Evolutionary conservation across 2,113 vertebrate genomes (phyloP).

Genomic region (Romanogobio albipinnatus): DNA sequence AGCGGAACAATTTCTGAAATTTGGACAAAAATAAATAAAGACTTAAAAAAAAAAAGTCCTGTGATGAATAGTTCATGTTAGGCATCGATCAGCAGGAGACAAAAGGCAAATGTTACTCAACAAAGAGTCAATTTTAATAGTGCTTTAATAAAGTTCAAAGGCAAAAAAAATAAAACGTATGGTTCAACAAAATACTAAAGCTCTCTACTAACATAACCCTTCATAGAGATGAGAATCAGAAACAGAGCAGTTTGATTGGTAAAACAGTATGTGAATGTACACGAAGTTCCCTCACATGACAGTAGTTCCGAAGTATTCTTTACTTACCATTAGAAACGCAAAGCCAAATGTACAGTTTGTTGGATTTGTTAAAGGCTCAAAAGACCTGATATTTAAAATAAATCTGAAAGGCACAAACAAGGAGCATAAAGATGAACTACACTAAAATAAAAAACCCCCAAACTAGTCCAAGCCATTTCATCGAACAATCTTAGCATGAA

Average conservation of each 20-base stretch:
- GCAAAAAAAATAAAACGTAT: slow-evolving; percentile 21
- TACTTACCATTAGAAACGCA: slow-evolving; percentile 52
- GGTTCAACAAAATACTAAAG: neutral
- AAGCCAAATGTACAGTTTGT: slow-evolving; percentile 32
- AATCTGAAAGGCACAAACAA: slow-evolving; percentile 55
- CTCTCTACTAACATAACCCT: slow-evolving; percentile 27
- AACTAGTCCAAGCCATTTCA: neutral
- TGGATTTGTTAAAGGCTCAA: slow-evolving; percentile 44
- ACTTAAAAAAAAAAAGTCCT: too few relatives aligned
- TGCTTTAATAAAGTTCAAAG: slow-evolving; percentile 48
- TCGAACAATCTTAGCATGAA: neutral
- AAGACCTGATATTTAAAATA: slow-evolving; percentile 52
- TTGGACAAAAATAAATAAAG: too few relatives aligned
- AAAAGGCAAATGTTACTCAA: neutral
- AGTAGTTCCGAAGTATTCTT: slow-evolving; percentile 18
- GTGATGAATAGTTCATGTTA: too few relatives aligned
- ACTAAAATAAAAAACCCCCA: neutral
- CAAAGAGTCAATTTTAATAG: slow-evolving; percentile 38
- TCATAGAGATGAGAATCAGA: slow-evolving; percentile 23
- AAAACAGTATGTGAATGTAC: slow-evolving; percentile 33
- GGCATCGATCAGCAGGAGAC: too few relatives aligned
- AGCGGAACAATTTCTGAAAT: too few relatives aligned
- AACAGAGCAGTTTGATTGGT: slow-evolving; percentile 23
- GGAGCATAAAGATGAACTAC: neutral
- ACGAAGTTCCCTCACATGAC: neutral